Conservation (phyloP, 2,113 vertebrate genomes). For the Galeopterus variegatus region DNA sequence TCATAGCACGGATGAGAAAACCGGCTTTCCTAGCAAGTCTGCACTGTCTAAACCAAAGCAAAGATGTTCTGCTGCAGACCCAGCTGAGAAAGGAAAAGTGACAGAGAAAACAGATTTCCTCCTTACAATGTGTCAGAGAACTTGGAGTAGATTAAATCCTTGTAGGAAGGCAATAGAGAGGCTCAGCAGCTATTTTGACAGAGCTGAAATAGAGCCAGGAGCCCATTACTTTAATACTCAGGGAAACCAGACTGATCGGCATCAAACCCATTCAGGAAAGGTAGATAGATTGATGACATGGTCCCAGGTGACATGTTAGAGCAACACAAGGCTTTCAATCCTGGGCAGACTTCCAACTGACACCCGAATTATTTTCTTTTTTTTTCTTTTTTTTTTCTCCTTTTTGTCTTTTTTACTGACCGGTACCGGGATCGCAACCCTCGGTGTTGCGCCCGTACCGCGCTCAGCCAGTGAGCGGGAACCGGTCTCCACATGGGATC, state of each 20-base stretch:
- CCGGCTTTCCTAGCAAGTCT: conserved; percentile 68
- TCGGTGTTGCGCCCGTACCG: too few species aligned
- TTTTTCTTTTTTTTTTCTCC: too few species aligned
- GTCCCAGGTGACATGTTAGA: conserved; percentile 74
- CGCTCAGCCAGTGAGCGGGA: too few species aligned
- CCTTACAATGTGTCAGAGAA: conserved; percentile 82
- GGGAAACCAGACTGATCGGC: conserved; percentile 71
- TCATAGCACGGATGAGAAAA: conserved; percentile 45
- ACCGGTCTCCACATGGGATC: too few species aligned
- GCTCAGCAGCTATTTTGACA: conserved; percentile 76
- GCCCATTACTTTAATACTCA: conserved; percentile 80
- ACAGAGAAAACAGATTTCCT: conserved; percentile 83
- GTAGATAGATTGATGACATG: conserved; percentile 77
- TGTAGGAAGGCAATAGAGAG: conserved; percentile 78
- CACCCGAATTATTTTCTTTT: conserved; percentile 62
- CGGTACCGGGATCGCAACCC: too few species aligned
- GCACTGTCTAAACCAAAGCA: conserved; percentile 69
- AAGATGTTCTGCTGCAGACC: conserved; percentile 77
- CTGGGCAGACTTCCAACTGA: conserved; percentile 74
- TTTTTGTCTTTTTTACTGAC: too few species aligned
- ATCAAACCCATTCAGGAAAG: conserved; percentile 72
- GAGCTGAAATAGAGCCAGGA: conserved; percentile 79
- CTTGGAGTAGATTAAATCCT: conserved; percentile 83
- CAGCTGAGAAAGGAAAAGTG: conserved; percentile 78
- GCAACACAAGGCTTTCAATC: conserved; percentile 70